Evolutionary conservation across 2,888 invertebrate genomes (phyloP).

Genomic region (Gibbula magus): DNA sequence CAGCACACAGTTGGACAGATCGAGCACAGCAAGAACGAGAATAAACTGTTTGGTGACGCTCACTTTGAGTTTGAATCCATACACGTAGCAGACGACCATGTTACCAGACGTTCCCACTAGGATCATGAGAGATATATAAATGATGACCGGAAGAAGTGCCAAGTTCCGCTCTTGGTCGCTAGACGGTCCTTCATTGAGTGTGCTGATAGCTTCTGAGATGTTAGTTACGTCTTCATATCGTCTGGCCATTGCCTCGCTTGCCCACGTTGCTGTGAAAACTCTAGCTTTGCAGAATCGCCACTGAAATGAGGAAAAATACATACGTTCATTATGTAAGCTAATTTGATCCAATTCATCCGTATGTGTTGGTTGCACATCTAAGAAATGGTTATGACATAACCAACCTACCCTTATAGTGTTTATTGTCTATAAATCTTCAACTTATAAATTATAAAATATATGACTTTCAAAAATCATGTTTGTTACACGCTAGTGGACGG

Average conservation of each 20-base stretch:
- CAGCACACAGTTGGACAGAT: slow-evolving; percentile 41
- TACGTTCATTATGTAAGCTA: too few species aligned
- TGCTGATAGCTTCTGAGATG: background rate
- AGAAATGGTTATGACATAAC: too few species aligned
- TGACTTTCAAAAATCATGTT: too few species aligned
- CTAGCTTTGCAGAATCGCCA: too few species aligned
- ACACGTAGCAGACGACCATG: slow-evolving; percentile 40
- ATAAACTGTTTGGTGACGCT: slow-evolving; percentile 48
- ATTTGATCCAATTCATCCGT: too few species aligned
- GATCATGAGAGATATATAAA: slow-evolving; percentile 16
- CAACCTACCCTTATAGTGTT: too few species aligned
- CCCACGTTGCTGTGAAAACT: background rate
- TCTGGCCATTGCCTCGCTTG: background rate
- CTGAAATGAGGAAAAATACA: too few species aligned
- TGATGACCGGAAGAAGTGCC: slow-evolving; percentile 13
- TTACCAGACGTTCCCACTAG: slow-evolving; percentile 37
- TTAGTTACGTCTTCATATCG: background rate
- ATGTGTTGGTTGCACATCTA: too few species aligned
- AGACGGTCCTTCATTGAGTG: background rate
- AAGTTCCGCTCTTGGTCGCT: background rate
- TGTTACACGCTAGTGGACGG: too few species aligned
- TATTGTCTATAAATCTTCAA: too few species aligned
- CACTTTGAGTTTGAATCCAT: slow-evolving; percentile 36
- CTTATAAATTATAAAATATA: too few species aligned
- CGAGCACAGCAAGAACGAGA: slow-evolving; percentile 41